phyloP scores from a whole-genome alignment of 1,140 invertebrate genomes.

The Platorchestia sp. region DNA sequence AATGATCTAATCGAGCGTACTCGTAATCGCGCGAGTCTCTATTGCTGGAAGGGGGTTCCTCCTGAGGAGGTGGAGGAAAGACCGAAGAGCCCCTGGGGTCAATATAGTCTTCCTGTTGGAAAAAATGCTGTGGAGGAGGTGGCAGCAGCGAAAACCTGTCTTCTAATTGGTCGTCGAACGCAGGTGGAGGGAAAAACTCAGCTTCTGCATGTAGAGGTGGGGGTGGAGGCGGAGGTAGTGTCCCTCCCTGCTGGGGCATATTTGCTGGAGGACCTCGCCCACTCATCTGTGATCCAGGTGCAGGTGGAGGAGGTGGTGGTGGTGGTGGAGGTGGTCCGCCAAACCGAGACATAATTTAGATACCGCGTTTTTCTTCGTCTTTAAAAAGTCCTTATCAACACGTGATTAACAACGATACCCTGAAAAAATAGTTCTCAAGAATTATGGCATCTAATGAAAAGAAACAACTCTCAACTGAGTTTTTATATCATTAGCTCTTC shows the following conservation, averaged over 20 bases:
- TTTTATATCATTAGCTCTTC: neutral
- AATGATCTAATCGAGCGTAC: neutral
- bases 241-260: neutral
- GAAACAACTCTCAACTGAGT: neutral
- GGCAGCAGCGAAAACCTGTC: neutral
- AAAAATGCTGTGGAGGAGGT: conserved; percentile 17
- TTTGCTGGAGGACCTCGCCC: no score
- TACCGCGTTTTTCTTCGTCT: neutral
- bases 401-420: neutral
- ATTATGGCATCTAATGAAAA: neutral
- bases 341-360: neutral
- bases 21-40: neutral
- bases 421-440: neutral
- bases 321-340: neutral
- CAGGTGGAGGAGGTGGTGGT: neutral
- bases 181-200: neutral
- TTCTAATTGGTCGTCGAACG: neutral
- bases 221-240: neutral
- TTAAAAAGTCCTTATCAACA: neutral
- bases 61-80: neutral
- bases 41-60: neutral
- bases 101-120: no score
- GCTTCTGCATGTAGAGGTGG: neutral
- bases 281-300: neutral
- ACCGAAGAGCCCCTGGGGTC: neutral